Percentiles rank a stretch among this genome's conserved stretches.
Evolutionary conservation across 2,797 vertebrate species (phyloP).

Genomic region (Sciurus vulgaris): DNA sequence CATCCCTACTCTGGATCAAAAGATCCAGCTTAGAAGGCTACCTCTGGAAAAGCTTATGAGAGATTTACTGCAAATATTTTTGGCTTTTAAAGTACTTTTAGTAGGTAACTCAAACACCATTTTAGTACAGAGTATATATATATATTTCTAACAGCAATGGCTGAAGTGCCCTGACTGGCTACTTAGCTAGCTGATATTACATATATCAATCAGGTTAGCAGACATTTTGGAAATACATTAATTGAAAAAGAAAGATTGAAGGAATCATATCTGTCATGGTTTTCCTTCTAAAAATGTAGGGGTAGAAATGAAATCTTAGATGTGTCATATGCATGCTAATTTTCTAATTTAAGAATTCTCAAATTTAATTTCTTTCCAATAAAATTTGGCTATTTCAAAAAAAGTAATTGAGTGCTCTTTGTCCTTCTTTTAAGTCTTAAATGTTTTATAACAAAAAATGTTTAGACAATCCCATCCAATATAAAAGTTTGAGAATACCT

Average conservation of each 20-base stretch:
- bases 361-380: neutral
- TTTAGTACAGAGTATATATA: neutral
- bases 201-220: neutral
- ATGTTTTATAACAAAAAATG: neutral
- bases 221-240: neutral
- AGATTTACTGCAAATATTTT: slow-evolving; percentile 60
- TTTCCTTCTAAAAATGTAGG: neutral
- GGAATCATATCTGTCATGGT: neutral
- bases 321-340: neutral
- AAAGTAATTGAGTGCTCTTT: neutral
- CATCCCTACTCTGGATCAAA: slow-evolving; percentile 23
- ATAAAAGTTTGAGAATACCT: neutral
- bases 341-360: neutral
- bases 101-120: slow-evolving; percentile 59
- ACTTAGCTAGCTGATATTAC: neutral
- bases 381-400: neutral
- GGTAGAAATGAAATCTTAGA: neutral
- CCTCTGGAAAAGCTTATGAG: slow-evolving; percentile 64
- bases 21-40: slow-evolving; percentile 27
- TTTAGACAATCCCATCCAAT: neutral
- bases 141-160: neutral
- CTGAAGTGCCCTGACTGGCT: slow-evolving; percentile 33
- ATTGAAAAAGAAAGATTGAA: neutral
- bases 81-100: slow-evolving; percentile 65
- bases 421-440: neutral